A percentile compares a stretch with the other conserved stretches of the same genome.
Conservation (phyloP, 2,797 vertebrate genomes). For the Sebastes baramenuke region DNA sequence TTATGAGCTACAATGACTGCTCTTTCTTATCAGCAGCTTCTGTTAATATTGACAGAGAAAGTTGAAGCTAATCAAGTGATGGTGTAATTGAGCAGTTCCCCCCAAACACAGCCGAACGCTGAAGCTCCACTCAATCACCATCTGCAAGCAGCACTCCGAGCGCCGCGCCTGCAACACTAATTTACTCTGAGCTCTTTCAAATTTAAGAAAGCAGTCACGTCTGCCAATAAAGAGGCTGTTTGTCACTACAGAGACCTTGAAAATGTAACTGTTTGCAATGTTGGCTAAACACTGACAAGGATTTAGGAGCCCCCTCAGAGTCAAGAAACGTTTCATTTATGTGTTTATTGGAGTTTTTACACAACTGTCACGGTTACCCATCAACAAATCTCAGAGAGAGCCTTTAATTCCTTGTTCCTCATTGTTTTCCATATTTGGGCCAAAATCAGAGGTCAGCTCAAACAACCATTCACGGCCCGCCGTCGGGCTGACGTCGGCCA, state of each 20-base stretch:
- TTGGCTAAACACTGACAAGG: not conserved
- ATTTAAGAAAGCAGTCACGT: conserved; percentile 9
- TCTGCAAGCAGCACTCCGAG: conserved; percentile 5
- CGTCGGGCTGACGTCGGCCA: not conserved
- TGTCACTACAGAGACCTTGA: not conserved
- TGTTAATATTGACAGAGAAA: not conserved
- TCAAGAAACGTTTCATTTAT: not conserved
- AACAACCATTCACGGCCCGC: not conserved
- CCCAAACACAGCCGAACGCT: not conserved
- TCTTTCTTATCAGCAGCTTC: not conserved
- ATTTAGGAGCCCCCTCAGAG: not conserved
- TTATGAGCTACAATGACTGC: not conserved
- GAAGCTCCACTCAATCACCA: conserved; percentile 6
- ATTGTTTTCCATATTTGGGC: conserved; percentile 20
- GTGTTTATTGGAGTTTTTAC: not conserved
- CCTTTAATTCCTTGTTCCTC: conserved; percentile 9
- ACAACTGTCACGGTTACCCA: not conserved
- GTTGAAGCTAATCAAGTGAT: conserved; percentile 1
- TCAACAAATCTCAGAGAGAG: not conserved
- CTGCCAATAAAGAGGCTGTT: not conserved
- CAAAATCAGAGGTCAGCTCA: conserved; percentile 9
- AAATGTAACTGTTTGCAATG: not conserved
- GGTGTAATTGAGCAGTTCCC: conserved; percentile 6
- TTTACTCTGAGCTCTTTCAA: not conserved
- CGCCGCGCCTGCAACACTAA: not conserved